Evolutionary conservation across 2,888 invertebrate genomes (phyloP), one percentile per base, ranked within the genome.

Genomic region (Megaustenia siamemsis): DNA sequence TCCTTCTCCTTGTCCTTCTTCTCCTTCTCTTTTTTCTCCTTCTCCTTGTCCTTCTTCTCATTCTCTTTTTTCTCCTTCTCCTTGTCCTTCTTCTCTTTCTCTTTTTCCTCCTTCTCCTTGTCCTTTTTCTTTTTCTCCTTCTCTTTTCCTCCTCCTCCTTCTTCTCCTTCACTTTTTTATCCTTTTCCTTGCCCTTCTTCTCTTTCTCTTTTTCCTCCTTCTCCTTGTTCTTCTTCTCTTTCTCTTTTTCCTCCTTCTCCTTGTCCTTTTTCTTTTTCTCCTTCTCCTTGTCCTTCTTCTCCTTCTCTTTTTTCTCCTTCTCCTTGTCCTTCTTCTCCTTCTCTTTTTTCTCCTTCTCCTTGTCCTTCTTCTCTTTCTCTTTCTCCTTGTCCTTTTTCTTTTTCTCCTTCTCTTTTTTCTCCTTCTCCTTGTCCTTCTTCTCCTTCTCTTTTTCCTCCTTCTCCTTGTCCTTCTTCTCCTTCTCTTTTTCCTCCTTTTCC

Each of bases 401-500:
- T 49, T 49, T 49, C 18, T 49, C 18, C 18, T 18, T 49, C 18
- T 49, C 18, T 49, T 18, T 49, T 49, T 49, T 18, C 18, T 49
- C 18, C 49, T 49, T 49, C 18, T 18, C 18, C 18, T 49, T 18
- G 10, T 49, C 18, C 35, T 32, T 38, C 38, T 24, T 12, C 21
- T 21, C 5, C 32, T 32, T 21, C 35, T 24, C 21, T 43, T 75
- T 35, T 21, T 28, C 28, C 45, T 75, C 43, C 45, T 75, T 75
- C 43, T 75, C 43, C 45, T 75, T 43, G 21, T 75, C 43, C 24
- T 43, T 75, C 18, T 43, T 75, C 28, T 75, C 43, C 24, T 75
- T 43, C 73, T 82, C 35, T 85, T 84, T 87, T 88, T 82, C 15
- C 40, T 75, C 84, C 88, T 78, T n/a, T n/a, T n/a, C n/a, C n/a